Evolutionary conservation across 35 echinoderm and acorn worm genomes (phyloP), one percentile per base, ranked within the genome.

Genomic region (Holothuria glaberrima): DNA sequence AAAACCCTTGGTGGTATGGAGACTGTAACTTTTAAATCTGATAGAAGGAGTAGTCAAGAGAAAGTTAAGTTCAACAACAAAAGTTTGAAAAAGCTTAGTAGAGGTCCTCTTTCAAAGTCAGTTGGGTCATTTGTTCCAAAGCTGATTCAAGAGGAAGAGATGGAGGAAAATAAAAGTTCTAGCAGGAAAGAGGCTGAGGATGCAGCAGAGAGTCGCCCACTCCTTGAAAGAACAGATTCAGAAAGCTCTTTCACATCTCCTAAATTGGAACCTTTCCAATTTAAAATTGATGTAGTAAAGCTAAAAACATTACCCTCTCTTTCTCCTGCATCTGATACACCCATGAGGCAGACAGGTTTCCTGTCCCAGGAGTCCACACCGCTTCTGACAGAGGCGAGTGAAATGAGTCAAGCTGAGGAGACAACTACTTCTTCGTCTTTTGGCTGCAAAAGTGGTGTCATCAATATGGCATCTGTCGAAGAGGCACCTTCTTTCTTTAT

Each of bases 211-310:
- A 12, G 35, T 35, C 30, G 85, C 20, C 85, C 85, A 0, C 85
- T 87, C 17, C 60, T 87, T 14, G 61, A 87, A 22, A 67, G 61
- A 33, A 69, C 66, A 3, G 85, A 87, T 31, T 69, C 85, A 10
- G 61, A 50, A 24, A 69, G 60, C n/a, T 69, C 60, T 17, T 87
- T 87, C 61, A 87, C 66, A 29, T 86, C 93, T 32, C 90, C 93
- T 9, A 99, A 95, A 71, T 69, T 92, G 33, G 94, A 99, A 80
- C 97, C 97, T 36, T 80, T 99, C 38, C 90, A 93, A 76, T 99
- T 99, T 54, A 99, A 90, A 83, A 99, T 99, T 67, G 93, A 99
- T 85, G 94, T 95, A 9, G 84, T 95, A 0, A 80, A 99, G 78
- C 75, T 93, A 27, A 92, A 91, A 29, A 99, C 91, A 44, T 79